Evolutionary conservation across 1,140 invertebrate genomes (phyloP), one percentile per base, ranked within the genome.

Genomic region (Halictus rubicundus): DNA sequence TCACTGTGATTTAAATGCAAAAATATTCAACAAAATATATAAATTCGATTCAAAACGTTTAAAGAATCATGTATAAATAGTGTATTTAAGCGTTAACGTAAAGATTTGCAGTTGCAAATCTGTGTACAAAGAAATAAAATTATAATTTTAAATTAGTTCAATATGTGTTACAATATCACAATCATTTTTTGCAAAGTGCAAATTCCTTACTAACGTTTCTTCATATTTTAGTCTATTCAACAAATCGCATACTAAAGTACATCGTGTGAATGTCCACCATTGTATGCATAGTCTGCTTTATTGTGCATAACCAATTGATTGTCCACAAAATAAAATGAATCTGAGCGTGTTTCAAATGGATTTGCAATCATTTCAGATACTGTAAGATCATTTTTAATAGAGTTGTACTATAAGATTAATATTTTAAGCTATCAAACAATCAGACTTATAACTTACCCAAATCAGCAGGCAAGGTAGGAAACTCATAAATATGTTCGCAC

Each of bases 251-350:
- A 80, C 65, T 88, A 88, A 84, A 88, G 83, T 77, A 85, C 57
- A 61, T 88, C 87, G 12, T 86, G 79, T 46, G 74, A 72, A 78
- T 94, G 92, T 68, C 96, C 96, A 78, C 96, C 97, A 90, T 98
- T 96, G 92, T 98, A 99, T 37, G 98, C 97, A 93, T 99, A 99
- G 91, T 99, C 98, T 57, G 98, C 99, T 95, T 99, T 99, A 92
- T 99, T 99, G 94, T 99, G 99, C 98, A 99, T 99, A 73, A 99
- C 97, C 65, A 99, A 95, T 90, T 95, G 95, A 93, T 99, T 96
- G 91, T 99, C 98, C 61, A 99, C 98, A 94, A 99, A 99, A 93
- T 99, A 99, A 94, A 99, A 99, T 88, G 98, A 99, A 93, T 99
- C 99, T 0, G 98, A 99, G 85, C 97, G 95, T 27, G 99, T 99